Base-by-base conservation (phyloP, 2,797 vertebrate species). In the Toxotes lorentzi region DNA sequence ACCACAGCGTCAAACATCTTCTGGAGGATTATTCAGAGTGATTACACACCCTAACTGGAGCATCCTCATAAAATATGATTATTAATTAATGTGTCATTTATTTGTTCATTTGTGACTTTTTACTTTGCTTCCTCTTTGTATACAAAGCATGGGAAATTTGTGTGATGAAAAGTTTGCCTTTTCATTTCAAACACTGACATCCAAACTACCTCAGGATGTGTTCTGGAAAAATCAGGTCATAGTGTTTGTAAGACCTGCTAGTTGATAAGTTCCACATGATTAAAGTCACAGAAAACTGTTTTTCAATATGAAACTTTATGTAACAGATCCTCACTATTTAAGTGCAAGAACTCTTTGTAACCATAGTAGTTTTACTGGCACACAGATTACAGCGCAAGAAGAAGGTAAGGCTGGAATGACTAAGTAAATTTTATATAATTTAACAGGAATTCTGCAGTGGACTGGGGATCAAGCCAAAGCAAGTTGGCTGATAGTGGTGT, bases 401-500 rank as follows among this genome's bases (percentile, higher is more conserved):
- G 14, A 58, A 27, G 27, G 53, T 13, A 66, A 30, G 4, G 34
- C 40, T 34, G 14, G 56, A 14, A 80, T 64, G 34, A 61, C 57
- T 53, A 41, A 61, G 69, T 78, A 51, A 2, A 65, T 45, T 82
- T 59, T 30, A 23, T 72, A 70, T 57, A 70, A 82, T 54, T 75
- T 38, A 71, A 81, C 45, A 73, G 54, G 48, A 83, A 73, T 65
- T 85, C 13, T 60, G 17, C 58, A 61, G 51, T 56, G 53, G 57
- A 74, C 53, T 45, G 21, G n/a, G 38, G 63, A 78, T 82, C 32
- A 79, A 71, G 66, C 19, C 65, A 82, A 74, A 77, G 48, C 57
- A 34, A 78, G 64, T 57, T 79, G 74, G 82, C 68, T 75, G 61
- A 77, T 66, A 66, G 47, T 32, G 53, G 53, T 75, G 67, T 76